phyloP scores from a whole-genome alignment of 2,888 invertebrate species.

The Spisula subtruncata region DNA sequence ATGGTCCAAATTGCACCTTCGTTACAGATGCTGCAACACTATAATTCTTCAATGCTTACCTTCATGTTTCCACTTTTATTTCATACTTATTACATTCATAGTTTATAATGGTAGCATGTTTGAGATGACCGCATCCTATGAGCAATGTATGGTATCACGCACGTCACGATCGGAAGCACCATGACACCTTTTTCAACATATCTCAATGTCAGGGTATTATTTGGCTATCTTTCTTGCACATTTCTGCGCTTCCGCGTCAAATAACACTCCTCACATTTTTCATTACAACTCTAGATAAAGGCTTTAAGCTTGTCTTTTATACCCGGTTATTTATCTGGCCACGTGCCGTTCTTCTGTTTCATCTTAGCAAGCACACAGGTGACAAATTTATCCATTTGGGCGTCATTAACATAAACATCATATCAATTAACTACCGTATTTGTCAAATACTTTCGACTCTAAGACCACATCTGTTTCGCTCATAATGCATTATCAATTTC shows the following conservation, averaged over 20 bases:
- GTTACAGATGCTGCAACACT: too few species aligned
- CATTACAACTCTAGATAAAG: not conserved
- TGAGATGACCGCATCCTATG: too few species aligned
- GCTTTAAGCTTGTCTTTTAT: slow-evolving; percentile 13
- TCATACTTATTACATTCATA: too few species aligned
- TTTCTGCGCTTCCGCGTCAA: slow-evolving; percentile 9
- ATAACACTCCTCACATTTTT: slow-evolving; percentile 16
- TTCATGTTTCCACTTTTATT: too few species aligned
- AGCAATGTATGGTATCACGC: too few species aligned
- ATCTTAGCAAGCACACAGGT: slow-evolving; percentile 19
- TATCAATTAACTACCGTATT: slow-evolving; percentile 43
- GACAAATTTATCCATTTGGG: slow-evolving; percentile 45
- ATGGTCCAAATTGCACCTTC: too few species aligned
- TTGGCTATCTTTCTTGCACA: not conserved
- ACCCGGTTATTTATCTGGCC: slow-evolving; percentile 15
- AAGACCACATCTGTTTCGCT: slow-evolving; percentile 32
- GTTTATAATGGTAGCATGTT: too few species aligned
- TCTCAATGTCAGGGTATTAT: too few species aligned
- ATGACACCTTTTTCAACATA: too few species aligned
- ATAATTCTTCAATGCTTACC: too few species aligned
- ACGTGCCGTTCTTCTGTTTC: slow-evolving; percentile 32
- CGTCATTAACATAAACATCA: slow-evolving; percentile 40
- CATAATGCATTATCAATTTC: slow-evolving; percentile 37
- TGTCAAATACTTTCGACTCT: slow-evolving; percentile 36
- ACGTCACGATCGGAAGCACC: too few species aligned